These are phyloP conservation scores for Neolamprologus falcicula DNA, from an alignment of 2,113 vertebrate species.

Conservation along the genomic window DNA sequence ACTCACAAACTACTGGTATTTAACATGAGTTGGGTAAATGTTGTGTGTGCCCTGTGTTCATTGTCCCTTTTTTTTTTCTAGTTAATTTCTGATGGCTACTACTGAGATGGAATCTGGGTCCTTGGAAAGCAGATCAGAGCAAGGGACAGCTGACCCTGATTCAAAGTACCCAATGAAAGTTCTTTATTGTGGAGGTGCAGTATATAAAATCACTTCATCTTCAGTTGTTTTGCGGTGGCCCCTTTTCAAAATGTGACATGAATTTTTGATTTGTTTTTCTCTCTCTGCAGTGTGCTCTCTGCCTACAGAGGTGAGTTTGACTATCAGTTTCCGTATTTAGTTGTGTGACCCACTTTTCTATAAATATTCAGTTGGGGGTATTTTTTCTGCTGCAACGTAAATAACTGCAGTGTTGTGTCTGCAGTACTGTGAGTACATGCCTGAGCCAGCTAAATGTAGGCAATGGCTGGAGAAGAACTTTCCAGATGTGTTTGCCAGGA, in stretches of 20 bases:
- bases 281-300: slow-evolving; percentile 72
- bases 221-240: neutral
- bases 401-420: neutral
- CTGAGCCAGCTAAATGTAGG: slow-evolving; percentile 94
- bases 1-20: neutral
- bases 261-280: neutral
- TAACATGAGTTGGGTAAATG: neutral
- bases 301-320: slow-evolving; percentile 70
- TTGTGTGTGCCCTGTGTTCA: neutral
- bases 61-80: neutral
- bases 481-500: slow-evolving; percentile 92
- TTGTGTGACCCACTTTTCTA: neutral
- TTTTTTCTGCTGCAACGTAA: neutral
- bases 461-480: slow-evolving; percentile 99
- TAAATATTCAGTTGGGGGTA: neutral
- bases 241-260: neutral
- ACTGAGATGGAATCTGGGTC: slow-evolving; percentile 77
- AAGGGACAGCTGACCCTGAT: slow-evolving; percentile 67
- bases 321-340: neutral
- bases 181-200: slow-evolving; percentile 93
- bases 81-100: slow-evolving; percentile 74
- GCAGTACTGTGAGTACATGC: slow-evolving; percentile 99
- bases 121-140: slow-evolving; percentile 78
- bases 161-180: slow-evolving; percentile 85
- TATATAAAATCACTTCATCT: neutral